phyloP scores from a whole-genome alignment of 1,140 invertebrate genomes.

The Brachionus plicatilis region DNA sequence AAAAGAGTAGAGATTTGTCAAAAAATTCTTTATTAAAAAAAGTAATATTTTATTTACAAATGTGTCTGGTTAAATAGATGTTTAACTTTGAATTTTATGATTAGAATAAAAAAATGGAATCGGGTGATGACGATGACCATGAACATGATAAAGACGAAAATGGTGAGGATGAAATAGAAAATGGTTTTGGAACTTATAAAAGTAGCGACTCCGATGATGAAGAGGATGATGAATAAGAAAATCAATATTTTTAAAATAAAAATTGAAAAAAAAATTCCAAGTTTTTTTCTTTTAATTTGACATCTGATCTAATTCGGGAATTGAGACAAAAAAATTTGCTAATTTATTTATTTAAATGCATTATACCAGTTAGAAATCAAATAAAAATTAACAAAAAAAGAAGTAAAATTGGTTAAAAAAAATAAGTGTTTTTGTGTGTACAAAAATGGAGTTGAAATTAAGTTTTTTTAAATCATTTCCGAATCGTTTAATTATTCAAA shows the following conservation, averaged over 20 bases:
- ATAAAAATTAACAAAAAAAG: too few relatives aligned
- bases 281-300: background rate
- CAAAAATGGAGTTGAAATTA: too few relatives aligned
- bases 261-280: background rate
- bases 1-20: background rate
- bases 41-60: background rate
- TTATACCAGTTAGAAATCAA: too few relatives aligned
- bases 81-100: background rate
- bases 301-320: background rate
- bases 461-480: too few relatives aligned
- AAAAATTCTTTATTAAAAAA: constrained; percentile 22
- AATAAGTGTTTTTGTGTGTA: too few relatives aligned
- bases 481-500: too few relatives aligned
- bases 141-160: constrained; percentile 40
- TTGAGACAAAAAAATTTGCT: too few relatives aligned
- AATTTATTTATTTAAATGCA: too few relatives aligned
- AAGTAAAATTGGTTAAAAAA: too few relatives aligned
- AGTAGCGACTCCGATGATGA: constrained; percentile 43
- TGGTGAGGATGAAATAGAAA: constrained; percentile 42
- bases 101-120: constrained; percentile 16
- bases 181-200: constrained; percentile 24
- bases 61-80: too few relatives aligned
- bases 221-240: background rate
- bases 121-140: background rate
- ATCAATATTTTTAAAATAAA: background rate